Base-by-base conservation (phyloP, 2,888 invertebrate species). In the Laothoe populi region DNA sequence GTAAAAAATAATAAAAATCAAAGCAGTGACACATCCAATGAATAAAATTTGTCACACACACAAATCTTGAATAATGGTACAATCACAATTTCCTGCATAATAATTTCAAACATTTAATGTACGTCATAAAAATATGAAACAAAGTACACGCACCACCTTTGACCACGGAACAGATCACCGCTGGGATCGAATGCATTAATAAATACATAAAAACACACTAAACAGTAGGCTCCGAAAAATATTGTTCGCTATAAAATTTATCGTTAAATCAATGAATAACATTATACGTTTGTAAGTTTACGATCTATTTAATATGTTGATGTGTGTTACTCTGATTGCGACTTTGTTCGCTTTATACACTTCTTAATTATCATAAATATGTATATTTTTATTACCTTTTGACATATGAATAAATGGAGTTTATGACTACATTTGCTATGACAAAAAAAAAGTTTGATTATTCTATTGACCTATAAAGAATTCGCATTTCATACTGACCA, bases 151-250 rank as follows among this genome's bases (percentile, higher is more conserved):
- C 19, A 49, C 31, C 49, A 49, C 31, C 53, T 53, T 35, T 53
- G 53, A 53, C 35, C 35, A 19, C 26, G 24, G 10, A 35, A 19
- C 53, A 35, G 10, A n/a, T 45, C 59, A 24, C 59, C 4, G 45
- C 59, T 26, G 53, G 53, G 11, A 35, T 16, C 53, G 11, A 19
- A 59, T 31, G 21, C 13, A 45, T 45, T 59, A 24, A 44, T 58
- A 58, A 58, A 58, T 26, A 19, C 44, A 59, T 26, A 59, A 59
- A 45, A 44, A 59, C 10, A 53, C 19, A 19, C 26, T 44, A 59
- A 59, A 59, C 59, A 59, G 59, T 59, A 59, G 59, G 59, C 59
- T 59, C 19, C 53, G 46, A 16, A 19, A 53, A 53, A 19, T 35
- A 19, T 35, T 53, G 53, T n/a, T 19, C 19, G 44, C 46, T 19